A percentile compares a stretch with the other conserved stretches of the same genome.
Conservation (phyloP, 92 coral and sea anemone genomes). For the Epizoanthus ramosus region DNA sequence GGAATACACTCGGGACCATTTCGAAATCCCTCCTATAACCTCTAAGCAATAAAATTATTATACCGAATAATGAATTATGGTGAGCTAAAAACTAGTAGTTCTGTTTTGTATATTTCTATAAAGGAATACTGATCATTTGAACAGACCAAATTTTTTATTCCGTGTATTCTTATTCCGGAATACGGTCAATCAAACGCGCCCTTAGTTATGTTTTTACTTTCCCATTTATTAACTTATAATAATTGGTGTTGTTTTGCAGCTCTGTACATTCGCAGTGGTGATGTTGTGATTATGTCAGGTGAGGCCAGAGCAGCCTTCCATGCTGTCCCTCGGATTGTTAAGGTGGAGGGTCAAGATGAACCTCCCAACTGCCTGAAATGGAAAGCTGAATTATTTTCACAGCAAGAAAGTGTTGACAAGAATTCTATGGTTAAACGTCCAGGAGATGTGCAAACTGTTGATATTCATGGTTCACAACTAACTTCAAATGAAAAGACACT, state of each 20-base stretch:
- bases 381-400: constrained; percentile 37
- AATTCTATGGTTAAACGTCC: neutral
- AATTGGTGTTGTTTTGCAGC: constrained; percentile 61
- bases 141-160: too few relatives aligned
- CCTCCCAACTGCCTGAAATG: constrained; percentile 83
- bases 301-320: constrained; percentile 93
- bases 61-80: too few relatives aligned
- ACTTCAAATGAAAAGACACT: neutral
- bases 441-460: neutral
- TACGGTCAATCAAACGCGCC: too few relatives aligned
- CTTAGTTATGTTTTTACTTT: neutral
- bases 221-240: neutral
- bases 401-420: neutral
- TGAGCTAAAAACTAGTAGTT: too few relatives aligned
- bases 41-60: too few relatives aligned
- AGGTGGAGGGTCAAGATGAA: constrained; percentile 66
- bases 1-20: too few relatives aligned
- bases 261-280: constrained; percentile 90
- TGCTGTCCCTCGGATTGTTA: constrained; percentile 94
- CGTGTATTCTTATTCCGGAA: too few relatives aligned
- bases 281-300: constrained; percentile 89
- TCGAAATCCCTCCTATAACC: too few relatives aligned
- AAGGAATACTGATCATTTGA: too few relatives aligned
- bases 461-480: neutral
- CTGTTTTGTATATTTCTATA: too few relatives aligned